phyloP scores from a whole-genome alignment of 2,113 vertebrate species.

The Epinephelus cyanopodus region DNA sequence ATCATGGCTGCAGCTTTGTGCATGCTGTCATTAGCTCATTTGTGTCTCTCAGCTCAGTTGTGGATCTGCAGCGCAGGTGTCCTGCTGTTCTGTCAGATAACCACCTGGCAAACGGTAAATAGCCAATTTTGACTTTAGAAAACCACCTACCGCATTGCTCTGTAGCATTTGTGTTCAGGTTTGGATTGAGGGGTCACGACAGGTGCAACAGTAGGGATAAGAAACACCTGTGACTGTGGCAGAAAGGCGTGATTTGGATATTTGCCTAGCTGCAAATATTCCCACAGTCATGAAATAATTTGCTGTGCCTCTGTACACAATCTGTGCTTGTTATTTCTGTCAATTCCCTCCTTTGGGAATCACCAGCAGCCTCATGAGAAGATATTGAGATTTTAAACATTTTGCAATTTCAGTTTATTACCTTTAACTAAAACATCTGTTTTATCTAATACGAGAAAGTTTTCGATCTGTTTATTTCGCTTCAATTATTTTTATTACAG shows the following conservation, averaged over 20 bases:
- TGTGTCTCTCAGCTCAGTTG: background rate
- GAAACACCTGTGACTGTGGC: background rate
- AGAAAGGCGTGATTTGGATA: background rate
- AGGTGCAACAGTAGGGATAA: background rate
- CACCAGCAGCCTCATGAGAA: no score
- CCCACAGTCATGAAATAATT: slow-evolving; percentile 1
- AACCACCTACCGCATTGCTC: background rate
- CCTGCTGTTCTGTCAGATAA: background rate
- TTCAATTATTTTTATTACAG: no score
- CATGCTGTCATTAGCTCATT: background rate
- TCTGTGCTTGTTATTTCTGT: background rate
- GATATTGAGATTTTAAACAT: no score
- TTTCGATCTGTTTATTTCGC: no score
- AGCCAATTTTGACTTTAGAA: background rate
- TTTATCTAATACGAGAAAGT: no score
- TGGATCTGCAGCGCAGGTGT: background rate
- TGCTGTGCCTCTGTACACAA: background rate
- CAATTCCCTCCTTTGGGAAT: no score
- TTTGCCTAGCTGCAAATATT: background rate
- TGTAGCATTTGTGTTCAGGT: background rate
- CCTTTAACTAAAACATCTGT: no score
- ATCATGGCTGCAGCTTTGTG: background rate
- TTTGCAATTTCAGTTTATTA: no score
- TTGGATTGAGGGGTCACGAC: background rate
- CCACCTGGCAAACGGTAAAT: background rate